These are phyloP conservation scores for Carassius auratus DNA, from an alignment of 2,113 vertebrate species.

Conservation along the genomic window DNA sequence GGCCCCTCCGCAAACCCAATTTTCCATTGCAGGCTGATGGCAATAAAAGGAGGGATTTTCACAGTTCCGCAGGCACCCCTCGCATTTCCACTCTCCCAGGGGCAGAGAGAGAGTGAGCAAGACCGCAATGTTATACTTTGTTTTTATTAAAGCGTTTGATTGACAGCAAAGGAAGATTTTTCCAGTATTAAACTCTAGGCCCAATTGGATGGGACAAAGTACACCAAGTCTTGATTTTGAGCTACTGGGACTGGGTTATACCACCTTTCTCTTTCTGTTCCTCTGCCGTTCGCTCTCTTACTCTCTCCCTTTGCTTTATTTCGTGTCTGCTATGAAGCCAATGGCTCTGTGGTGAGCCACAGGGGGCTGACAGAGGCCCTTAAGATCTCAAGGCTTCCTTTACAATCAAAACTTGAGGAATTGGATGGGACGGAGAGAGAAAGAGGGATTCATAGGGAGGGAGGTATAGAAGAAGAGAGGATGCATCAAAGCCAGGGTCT, in stretches of 20 bases:
- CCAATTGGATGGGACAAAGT: slow-evolving; percentile 78
- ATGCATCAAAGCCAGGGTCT: not conserved
- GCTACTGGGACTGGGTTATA: slow-evolving; percentile 64
- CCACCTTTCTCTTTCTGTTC: slow-evolving; percentile 13
- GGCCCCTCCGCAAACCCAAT: slow-evolving; percentile 70
- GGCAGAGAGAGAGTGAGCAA: slow-evolving; percentile 73
- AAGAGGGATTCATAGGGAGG: not conserved
- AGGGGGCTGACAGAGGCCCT: slow-evolving; percentile 24
- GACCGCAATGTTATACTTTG: slow-evolving; percentile 82
- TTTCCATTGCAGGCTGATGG: slow-evolving; percentile 76
- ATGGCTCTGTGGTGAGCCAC: slow-evolving; percentile 23
- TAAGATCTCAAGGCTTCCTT: slow-evolving; percentile 41
- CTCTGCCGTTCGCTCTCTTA: slow-evolving; percentile 2
- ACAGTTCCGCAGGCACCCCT: slow-evolving; percentile 81
- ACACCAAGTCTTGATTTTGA: slow-evolving; percentile 70
- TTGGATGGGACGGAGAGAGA: slow-evolving; percentile 4
- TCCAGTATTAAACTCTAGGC: slow-evolving; percentile 78
- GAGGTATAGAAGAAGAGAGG: not conserved
- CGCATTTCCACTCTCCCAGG: slow-evolving; percentile 72
- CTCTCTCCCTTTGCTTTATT: not conserved
- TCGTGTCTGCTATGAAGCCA: not conserved
- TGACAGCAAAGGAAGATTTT: slow-evolving; percentile 81
- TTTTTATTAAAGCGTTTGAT: slow-evolving; percentile 81
- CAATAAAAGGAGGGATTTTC: slow-evolving; percentile 81
- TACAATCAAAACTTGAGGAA: slow-evolving; percentile 39